Conservation (phyloP, 2,113 vertebrate species). For the Podiceps cristatus region DNA sequence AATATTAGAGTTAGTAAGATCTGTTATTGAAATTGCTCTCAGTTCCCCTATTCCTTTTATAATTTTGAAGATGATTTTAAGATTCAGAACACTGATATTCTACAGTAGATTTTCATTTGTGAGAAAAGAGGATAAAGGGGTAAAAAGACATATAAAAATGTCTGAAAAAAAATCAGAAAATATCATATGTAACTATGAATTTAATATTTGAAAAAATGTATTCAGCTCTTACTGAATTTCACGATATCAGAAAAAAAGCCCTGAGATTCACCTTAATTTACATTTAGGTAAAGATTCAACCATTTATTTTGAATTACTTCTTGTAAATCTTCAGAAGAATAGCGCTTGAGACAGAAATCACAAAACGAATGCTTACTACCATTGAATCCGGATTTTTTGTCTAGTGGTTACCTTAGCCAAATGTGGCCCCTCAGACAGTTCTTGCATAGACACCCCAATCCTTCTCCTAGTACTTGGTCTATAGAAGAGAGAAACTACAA, state of each 20-base stretch:
- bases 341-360: neutral
- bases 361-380: neutral
- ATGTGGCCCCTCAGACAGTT: neutral
- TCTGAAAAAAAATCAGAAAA: neutral
- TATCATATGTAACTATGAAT: neutral
- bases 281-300: neutral
- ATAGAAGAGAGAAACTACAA: neutral
- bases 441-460: neutral
- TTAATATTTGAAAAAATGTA: neutral
- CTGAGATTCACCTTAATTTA: neutral
- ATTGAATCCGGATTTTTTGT: neutral
- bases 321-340: neutral
- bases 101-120: neutral
- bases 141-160: neutral
- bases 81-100: neutral
- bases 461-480: neutral
- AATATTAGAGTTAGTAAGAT: neutral
- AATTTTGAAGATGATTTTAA: neutral
- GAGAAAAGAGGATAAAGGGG: neutral
- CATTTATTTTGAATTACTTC: neutral
- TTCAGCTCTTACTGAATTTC: neutral
- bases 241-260: neutral
- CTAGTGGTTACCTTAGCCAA: neutral
- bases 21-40: neutral
- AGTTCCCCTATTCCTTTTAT: neutral